phyloP scores from a whole-genome alignment of 2,797 vertebrate species.

The Leuciscus waleckii region DNA sequence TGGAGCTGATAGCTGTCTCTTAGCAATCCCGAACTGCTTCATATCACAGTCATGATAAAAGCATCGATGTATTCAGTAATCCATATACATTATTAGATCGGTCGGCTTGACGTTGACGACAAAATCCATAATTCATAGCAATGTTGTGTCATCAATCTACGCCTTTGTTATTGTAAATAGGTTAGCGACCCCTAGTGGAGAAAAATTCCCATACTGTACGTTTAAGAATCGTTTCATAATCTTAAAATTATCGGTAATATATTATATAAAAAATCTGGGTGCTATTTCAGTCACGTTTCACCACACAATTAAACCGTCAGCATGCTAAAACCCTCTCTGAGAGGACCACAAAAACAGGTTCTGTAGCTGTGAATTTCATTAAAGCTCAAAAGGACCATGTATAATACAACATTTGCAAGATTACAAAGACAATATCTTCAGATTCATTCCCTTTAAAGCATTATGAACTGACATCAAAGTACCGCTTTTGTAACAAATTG shows the following conservation, averaged over 20 bases:
- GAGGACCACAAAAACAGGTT: background rate
- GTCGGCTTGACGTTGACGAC: too few species aligned
- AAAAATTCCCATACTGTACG: too few species aligned
- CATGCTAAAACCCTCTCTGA: background rate
- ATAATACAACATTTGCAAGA: conserved; percentile 1
- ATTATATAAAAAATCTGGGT: background rate
- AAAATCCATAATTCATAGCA: too few species aligned
- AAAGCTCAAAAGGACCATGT: background rate
- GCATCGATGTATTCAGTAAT: too few species aligned
- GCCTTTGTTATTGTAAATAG: too few species aligned
- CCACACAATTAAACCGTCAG: background rate
- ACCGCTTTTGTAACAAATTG: background rate
- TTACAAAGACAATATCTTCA: background rate
- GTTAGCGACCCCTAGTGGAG: too few species aligned
- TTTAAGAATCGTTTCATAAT: background rate
- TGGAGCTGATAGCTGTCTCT: too few species aligned
- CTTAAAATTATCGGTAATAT: background rate
- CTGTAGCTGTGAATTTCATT: background rate
- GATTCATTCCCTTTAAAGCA: background rate
- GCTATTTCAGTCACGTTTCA: background rate
- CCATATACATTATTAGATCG: too few species aligned
- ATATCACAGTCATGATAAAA: too few species aligned
- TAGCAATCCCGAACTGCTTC: too few species aligned
- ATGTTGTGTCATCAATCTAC: too few species aligned
- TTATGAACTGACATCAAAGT: background rate